phyloP scores from a whole-genome alignment of 1,140 invertebrate species.

The Harpegnathos saltator region DNA sequence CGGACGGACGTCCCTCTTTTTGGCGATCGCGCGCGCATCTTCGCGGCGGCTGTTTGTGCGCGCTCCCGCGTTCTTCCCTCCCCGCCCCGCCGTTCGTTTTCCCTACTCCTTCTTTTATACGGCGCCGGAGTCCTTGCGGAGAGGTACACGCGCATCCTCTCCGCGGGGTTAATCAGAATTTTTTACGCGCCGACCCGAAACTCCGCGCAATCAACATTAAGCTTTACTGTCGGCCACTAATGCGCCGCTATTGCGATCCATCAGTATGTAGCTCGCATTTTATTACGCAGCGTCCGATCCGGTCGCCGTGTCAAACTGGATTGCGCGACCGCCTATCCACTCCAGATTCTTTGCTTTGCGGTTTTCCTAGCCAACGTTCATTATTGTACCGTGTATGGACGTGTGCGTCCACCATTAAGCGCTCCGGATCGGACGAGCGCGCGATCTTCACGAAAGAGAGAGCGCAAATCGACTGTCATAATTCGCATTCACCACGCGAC shows the following conservation, averaged over 20 bases:
- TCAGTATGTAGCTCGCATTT: conserved; percentile 72
- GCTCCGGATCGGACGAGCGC: no score
- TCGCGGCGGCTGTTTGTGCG: background rate
- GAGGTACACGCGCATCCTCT: conserved; percentile 62
- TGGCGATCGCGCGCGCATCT: background rate
- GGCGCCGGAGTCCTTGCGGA: background rate
- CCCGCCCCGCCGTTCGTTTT: background rate
- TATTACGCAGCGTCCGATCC: conserved; percentile 64
- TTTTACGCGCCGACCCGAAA: conserved; percentile 69
- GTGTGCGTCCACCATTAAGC: no score
- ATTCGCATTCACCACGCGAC: no score
- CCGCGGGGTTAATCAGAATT: conserved; percentile 72
- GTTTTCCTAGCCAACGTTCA: background rate
- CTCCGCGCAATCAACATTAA: conserved; percentile 73
- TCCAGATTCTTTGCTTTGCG: background rate
- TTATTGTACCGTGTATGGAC: background rate
- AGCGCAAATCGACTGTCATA: no score
- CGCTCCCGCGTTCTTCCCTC: background rate
- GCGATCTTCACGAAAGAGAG: no score
- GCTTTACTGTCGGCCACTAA: conserved; percentile 71
- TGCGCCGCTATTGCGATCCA: conserved; percentile 67
- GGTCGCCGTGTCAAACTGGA: conserved; percentile 1
- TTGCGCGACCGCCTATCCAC: background rate
- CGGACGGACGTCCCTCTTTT: conserved; percentile 15
- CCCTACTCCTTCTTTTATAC: conserved; percentile 31